Percentiles rank a stretch among this genome's conserved stretches.
Conservation (phyloP, 2,113 vertebrate genomes). For the Aplodontia rufa region DNA sequence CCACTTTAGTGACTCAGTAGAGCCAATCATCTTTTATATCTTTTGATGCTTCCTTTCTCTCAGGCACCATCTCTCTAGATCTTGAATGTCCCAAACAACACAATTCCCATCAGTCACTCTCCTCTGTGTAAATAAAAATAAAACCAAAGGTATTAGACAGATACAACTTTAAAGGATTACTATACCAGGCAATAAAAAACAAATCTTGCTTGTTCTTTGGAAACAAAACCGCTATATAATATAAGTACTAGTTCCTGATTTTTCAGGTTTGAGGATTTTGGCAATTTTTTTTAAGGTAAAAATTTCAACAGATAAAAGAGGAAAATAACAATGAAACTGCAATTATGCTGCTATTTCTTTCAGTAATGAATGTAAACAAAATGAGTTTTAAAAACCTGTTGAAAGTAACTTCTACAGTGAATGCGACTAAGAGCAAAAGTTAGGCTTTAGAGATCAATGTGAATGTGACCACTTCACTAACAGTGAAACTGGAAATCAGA, state of each 20-base stretch:
- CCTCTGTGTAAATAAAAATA: not conserved
- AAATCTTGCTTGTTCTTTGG: not conserved
- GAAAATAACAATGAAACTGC: conserved; percentile 37
- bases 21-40: not conserved
- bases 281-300: conserved; percentile 4
- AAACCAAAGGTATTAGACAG: not conserved
- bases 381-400: not conserved
- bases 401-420: not conserved
- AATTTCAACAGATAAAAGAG: conserved; percentile 7
- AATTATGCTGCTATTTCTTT: conserved; percentile 26
- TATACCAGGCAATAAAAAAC: not conserved
- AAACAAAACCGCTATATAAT: not conserved
- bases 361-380: not conserved
- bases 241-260: not conserved
- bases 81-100: not conserved
- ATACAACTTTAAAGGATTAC: not conserved
- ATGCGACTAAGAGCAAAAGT: not conserved
- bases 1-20: not conserved
- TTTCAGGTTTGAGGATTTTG: not conserved
- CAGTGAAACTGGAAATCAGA: not conserved
- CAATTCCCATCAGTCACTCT: not conserved
- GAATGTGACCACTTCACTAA: not conserved
- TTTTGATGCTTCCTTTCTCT: not conserved
- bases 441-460: not conserved
- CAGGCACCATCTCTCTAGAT: not conserved